Evolutionary conservation across 2,888 invertebrate genomes (phyloP).

Genomic region (Helicoverpa assulta): DNA sequence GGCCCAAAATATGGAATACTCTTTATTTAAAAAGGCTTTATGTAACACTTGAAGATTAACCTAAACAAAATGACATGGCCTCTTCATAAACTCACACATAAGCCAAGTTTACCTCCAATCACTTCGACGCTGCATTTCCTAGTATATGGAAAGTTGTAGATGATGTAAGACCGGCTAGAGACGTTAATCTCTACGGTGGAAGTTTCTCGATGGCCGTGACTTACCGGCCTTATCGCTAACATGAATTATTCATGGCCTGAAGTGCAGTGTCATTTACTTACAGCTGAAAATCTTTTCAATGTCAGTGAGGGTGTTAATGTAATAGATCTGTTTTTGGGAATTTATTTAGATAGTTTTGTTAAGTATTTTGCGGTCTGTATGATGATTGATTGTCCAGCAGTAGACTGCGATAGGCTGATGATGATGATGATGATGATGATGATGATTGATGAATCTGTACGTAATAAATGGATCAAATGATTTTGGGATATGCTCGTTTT

Average conservation of each 20-base stretch:
- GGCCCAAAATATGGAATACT: no score
- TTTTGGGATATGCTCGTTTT: no score
- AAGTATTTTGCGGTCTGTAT: no score
- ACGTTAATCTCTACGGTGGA: slow-evolving; percentile 35
- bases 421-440: no score
- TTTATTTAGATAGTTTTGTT: background rate
- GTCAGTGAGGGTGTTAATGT: background rate
- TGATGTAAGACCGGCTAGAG: slow-evolving; percentile 26
- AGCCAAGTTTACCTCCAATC: background rate
- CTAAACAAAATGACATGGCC: no score
- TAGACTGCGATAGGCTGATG: no score
- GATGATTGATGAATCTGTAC: no score
- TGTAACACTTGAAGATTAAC: no score
- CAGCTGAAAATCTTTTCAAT: background rate
- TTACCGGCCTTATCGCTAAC: slow-evolving; percentile 45
- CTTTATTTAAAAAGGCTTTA: no score
- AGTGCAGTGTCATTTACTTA: slow-evolving; percentile 34
- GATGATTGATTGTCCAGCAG: no score
- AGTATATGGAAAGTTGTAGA: slow-evolving; percentile 15
- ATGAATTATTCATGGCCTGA: slow-evolving; percentile 56
- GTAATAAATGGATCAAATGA: no score
- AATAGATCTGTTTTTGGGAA: background rate
- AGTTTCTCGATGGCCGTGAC: slow-evolving; percentile 33
- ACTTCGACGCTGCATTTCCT: background rate
- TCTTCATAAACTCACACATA: no score